phyloP scores from a whole-genome alignment of 2,113 vertebrate species.

The Syrrhaptes paradoxus region DNA sequence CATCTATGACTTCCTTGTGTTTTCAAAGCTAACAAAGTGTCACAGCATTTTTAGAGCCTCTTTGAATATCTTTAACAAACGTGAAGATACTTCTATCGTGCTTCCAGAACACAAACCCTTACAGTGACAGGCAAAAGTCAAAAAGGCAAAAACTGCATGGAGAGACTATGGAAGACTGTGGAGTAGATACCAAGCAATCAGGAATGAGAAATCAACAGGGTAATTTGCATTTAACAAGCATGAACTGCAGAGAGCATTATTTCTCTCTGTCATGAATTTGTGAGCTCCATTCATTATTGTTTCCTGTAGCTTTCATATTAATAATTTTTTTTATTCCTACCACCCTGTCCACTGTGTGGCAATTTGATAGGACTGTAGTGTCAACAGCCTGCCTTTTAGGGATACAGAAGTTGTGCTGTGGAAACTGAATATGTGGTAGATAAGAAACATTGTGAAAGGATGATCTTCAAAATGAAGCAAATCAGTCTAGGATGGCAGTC shows the following conservation, averaged over 20 bases:
- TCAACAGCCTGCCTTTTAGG: neutral
- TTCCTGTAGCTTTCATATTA: neutral
- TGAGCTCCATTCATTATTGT: neutral
- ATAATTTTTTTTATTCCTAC: neutral
- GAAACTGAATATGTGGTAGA: neutral
- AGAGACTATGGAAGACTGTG: neutral
- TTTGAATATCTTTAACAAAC: neutral
- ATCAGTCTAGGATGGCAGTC: neutral
- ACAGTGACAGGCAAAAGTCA: neutral
- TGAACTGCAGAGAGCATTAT: neutral
- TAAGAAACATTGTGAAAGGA: neutral
- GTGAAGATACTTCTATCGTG: neutral
- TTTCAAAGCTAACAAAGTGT: neutral
- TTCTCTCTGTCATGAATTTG: neutral
- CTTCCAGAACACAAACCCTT: neutral
- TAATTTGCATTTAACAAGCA: neutral
- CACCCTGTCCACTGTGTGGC: neutral
- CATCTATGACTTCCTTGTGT: neutral
- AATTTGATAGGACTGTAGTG: neutral
- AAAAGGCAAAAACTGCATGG: neutral
- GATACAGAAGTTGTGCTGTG: neutral
- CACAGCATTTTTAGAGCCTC: neutral
- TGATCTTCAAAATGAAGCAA: neutral
- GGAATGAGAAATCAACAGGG: neutral
- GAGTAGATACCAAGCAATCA: neutral